Evolutionary conservation across 2,113 vertebrate genomes (phyloP).

Genomic region (Platysteira castanea): DNA sequence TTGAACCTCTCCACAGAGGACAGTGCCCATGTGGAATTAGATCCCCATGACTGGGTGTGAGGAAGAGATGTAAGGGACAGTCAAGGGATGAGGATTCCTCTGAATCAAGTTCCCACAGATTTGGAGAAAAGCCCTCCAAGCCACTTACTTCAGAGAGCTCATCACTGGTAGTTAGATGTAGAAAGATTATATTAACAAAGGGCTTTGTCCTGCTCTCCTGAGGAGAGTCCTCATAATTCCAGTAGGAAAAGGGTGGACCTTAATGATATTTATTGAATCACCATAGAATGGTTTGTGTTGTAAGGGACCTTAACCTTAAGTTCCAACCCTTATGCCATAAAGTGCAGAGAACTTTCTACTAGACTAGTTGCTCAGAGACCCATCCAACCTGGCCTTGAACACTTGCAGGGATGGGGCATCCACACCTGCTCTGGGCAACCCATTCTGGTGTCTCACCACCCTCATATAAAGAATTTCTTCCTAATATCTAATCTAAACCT

Average conservation of each 20-base stretch:
- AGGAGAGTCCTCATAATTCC: background rate
- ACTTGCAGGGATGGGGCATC: background rate
- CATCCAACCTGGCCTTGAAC: background rate
- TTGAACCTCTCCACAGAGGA: background rate
- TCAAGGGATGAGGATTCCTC: background rate
- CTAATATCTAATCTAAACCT: background rate
- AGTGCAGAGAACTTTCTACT: background rate
- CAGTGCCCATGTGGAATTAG: background rate
- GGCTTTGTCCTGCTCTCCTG: background rate
- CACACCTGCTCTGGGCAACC: background rate
- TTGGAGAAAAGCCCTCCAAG: background rate
- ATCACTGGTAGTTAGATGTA: background rate
- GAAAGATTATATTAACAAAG: rapidly evolving
- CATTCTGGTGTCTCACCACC: background rate
- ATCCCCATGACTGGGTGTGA: background rate
- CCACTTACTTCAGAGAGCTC: background rate
- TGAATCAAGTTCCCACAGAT: background rate
- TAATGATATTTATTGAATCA: background rate
- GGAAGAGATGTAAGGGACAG: background rate
- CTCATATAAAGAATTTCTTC: background rate
- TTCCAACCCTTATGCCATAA: background rate
- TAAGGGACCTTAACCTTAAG: background rate
- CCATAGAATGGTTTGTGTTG: background rate
- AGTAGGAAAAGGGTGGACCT: background rate
- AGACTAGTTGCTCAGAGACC: background rate